Percentiles rank a stretch among this genome's conserved stretches.
phyloP scores from a whole-genome alignment of 2,113 vertebrate genomes.

The Ailurus styani region DNA sequence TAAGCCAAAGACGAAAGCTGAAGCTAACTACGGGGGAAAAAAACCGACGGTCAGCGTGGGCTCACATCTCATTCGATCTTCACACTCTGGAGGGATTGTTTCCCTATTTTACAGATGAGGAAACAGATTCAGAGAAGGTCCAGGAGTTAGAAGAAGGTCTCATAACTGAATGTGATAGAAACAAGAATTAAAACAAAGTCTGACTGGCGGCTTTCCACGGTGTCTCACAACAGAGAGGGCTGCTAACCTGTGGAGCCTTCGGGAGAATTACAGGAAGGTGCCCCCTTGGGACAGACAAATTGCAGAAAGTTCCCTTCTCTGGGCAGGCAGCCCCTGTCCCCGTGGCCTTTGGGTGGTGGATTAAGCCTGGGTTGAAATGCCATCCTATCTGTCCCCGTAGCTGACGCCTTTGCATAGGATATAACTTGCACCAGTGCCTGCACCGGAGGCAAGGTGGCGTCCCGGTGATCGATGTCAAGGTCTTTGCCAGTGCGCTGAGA shows the following conservation, averaged over 20 bases:
- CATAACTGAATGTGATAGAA: background rate
- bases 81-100: background rate
- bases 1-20: background rate
- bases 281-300: background rate
- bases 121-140: background rate
- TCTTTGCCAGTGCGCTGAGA: background rate
- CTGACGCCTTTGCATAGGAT: background rate
- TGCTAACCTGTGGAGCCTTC: background rate
- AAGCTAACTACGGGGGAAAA: background rate
- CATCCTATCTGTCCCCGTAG: background rate
- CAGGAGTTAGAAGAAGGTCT: background rate
- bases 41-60: accelerated
- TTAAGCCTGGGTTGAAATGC: background rate
- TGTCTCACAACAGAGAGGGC: background rate
- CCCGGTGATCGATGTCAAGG: background rate
- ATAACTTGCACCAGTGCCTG: background rate
- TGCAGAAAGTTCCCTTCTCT: background rate
- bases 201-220: background rate
- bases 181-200: background rate
- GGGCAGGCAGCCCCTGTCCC: background rate
- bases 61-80: background rate
- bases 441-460: background rate
- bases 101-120: background rate
- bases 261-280: background rate
- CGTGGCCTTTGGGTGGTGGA: background rate